Base-by-base conservation (phyloP, 2,888 invertebrate species). In the Ochropleura plecta region DNA sequence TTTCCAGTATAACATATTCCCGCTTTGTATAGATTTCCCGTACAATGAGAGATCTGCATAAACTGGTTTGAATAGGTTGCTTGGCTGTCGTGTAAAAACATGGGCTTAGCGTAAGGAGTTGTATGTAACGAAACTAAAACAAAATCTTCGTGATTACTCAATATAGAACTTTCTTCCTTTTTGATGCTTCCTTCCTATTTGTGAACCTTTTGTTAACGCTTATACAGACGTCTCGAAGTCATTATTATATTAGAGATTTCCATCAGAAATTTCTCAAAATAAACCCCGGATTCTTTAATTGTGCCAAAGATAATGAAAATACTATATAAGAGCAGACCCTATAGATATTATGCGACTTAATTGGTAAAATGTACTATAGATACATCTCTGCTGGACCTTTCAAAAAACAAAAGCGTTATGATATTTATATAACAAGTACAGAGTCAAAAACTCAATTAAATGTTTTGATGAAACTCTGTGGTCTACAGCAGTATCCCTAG, bases 391-490 rank as follows among this genome's bases (percentile, higher is more conserved):
- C 8, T 3, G 8, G 4, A n/a, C n/a, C n/a, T n/a, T 18, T 5
- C 10, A 2, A 48, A 48, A 14, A 48, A 10, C 48, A 51, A 7
- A 7, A 51, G 51, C 18, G 18, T 51, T 51, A 51, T n/a, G 18
- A 48, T 14, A 14, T 48, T 48, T 48, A 10, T 12, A 49, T 49
- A 16, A 49, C 49, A 16, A 49, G 5, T 0, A 57, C 16, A 55
- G 14, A 48, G 12, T 46, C 12, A 16, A 5, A 40, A 74, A 64
- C 48, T 18, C 8, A 42, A 74, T 63, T 74, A 74, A 64, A 6
- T 5, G 64, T 12, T 65, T 57, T 9, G 12, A 20, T 55, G 12
- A 42, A 49, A 75, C 14, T 57, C 9, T 44, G 76, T 42, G 55
- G 30, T 65, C 7, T 14, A 30, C 7, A 14, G 9, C 12, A 53